Evolutionary conservation across 1,140 invertebrate genomes (phyloP).

Genomic region (Drosophila nigromelanica): DNA sequence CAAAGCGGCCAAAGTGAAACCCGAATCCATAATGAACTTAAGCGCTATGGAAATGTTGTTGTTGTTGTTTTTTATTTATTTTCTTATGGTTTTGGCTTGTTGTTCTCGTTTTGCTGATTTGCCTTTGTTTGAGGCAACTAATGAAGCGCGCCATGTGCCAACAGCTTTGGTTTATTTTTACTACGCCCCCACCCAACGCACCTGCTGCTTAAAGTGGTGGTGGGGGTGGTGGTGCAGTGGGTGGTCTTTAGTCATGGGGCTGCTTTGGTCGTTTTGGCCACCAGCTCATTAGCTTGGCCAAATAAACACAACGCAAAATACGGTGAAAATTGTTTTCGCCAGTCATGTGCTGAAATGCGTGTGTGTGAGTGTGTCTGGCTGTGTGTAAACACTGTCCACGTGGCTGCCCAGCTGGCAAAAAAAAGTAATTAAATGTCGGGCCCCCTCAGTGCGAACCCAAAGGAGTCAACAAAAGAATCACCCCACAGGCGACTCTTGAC

Average conservation of each 20-base stretch:
- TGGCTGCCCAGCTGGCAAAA: slow-evolving; percentile 6
- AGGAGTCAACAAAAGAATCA: slow-evolving; percentile 19
- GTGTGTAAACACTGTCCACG: slow-evolving; percentile 40
- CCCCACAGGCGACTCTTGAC: neutral
- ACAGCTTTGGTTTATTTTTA: slow-evolving; percentile 58
- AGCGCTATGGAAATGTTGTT: slow-evolving; percentile 41
- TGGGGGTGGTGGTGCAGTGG: neutral
- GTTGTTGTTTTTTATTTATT: neutral
- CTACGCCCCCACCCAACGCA: neutral
- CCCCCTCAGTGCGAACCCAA: slow-evolving; percentile 4
- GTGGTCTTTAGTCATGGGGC: neutral
- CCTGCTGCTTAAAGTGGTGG: no score
- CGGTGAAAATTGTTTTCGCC: slow-evolving; percentile 44
- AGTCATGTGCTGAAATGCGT: slow-evolving; percentile 3
- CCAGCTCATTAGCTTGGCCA: slow-evolving; percentile 73
- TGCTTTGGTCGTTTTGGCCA: slow-evolving; percentile 20
- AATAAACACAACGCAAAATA: slow-evolving; percentile 52
- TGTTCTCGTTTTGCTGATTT: slow-evolving; percentile 8
- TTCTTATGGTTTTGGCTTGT: slow-evolving; percentile 26
- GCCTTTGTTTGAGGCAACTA: slow-evolving; percentile 52
- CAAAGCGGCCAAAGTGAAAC: slow-evolving; percentile 38
- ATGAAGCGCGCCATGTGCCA: slow-evolving; percentile 61
- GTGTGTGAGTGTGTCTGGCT: slow-evolving; percentile 14
- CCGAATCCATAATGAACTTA: slow-evolving; percentile 72
- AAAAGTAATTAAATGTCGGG: slow-evolving; percentile 39